A percentile compares a stretch with the other conserved stretches of the same genome.
These are phyloP conservation scores for Miichthys miiuy DNA, from an alignment of 2,797 vertebrate species.

Conservation along the genomic window DNA sequence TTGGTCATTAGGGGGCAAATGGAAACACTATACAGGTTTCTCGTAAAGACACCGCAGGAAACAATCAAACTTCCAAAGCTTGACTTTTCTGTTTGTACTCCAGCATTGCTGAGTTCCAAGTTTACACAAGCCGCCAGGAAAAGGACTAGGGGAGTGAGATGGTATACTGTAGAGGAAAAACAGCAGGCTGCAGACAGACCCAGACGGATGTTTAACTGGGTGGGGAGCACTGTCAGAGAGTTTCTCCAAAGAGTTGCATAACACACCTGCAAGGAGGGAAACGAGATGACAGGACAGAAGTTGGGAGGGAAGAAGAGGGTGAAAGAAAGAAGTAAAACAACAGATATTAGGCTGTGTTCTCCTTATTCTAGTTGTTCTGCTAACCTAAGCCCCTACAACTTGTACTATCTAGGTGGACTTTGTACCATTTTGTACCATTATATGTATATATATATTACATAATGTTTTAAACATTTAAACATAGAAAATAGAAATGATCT, in stretches of 20 bases:
- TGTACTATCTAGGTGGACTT: not conserved
- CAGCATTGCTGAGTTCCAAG: constrained; percentile 5
- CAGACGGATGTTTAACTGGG: constrained; percentile 25
- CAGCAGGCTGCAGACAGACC: constrained; percentile 43
- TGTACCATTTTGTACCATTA: constrained; percentile 1
- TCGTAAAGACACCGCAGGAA: constrained; percentile 42
- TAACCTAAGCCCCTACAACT: not conserved
- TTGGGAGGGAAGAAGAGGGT: not conserved
- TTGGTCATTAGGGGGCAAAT: constrained; percentile 35
- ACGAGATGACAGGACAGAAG: constrained; percentile 26
- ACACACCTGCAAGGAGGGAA: constrained; percentile 61
- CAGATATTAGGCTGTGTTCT: constrained; percentile 1
- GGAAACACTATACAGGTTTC: constrained; percentile 51
- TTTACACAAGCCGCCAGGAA: constrained; percentile 55
- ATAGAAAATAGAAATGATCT: not conserved
- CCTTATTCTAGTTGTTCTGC: constrained; percentile 19
- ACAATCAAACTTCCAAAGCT: constrained; percentile 15
- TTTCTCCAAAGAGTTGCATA: constrained; percentile 51
- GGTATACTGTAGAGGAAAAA: constrained; percentile 42
- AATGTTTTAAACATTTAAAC: not conserved
- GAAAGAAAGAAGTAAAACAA: constrained; percentile 20
- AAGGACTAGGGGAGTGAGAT: not conserved
- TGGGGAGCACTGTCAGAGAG: constrained; percentile 28
- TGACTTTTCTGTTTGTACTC: constrained; percentile 37
- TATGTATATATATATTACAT: too few species aligned